Evolutionary conservation across 2,113 vertebrate species (phyloP), one percentile per base, ranked within the genome.

Genomic region (Holacanthus passer): DNA sequence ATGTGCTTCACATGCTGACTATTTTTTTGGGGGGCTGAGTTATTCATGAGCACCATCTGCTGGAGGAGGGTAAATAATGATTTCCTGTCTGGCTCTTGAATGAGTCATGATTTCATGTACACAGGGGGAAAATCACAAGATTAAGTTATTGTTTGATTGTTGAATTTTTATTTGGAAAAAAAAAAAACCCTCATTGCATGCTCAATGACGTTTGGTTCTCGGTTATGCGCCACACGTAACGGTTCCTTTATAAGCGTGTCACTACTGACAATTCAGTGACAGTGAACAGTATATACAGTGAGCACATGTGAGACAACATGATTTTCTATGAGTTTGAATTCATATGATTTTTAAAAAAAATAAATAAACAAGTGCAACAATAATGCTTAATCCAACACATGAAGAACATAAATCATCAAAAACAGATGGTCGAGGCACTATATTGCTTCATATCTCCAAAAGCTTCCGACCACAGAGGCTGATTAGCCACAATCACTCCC

Each of bases 41-140:
- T 88, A 83, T 81, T 82, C 68, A 17, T 67, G 83, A 90, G 92
- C 89, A 67, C 88, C 91, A 93, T 87, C 88, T 94, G 87, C 89
- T 92, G 91, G 93, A 73, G 62, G 62, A 87, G 67, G 48, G 4
- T 2, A 48, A 73, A 53, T 41, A 60, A 55, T 74, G 14, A 66
- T 37, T 37, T 8, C 35, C 35, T 7, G 35, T 37, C 35, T 37
- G 5, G n/a, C n/a, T n/a, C n/a, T n/a, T n/a, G n/a, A n/a, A n/a
- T n/a, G n/a, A n/a, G n/a, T n/a, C n/a, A n/a, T n/a, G n/a, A n/a
- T 37, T 4, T 37, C 35, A 37, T 37, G 35, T 37, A 11, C 10
- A 39, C 31, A 63, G 5, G 35, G 35, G 19, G n/a, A 37, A 56
- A 20, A 55, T 59, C 66, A 39, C 4, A 47, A 64, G 41, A 63